Conservation (phyloP, 2,888 invertebrate genomes). For the Harpalus rubripes region DNA sequence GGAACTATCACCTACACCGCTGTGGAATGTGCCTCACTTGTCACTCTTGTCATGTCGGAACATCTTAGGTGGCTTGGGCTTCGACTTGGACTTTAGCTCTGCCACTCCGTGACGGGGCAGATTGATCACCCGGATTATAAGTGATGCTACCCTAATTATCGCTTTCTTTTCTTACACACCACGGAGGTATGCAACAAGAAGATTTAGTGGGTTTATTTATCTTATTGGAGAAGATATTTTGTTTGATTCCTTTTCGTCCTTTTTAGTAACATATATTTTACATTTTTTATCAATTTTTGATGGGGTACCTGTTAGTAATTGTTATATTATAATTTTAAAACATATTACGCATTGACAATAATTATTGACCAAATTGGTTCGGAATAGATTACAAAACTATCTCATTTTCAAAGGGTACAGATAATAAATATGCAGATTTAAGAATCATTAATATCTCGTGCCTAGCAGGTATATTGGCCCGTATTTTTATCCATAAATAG, state of each 20-base stretch:
- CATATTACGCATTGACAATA: too few species aligned
- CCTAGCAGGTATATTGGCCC: too few species aligned
- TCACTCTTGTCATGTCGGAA: conserved; percentile 31
- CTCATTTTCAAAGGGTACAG: too few species aligned
- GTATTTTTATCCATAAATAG: too few species aligned
- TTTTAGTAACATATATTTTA: neutral
- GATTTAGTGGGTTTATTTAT: neutral
- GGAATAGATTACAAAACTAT: too few species aligned
- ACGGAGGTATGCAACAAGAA: neutral
- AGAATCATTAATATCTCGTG: too few species aligned
- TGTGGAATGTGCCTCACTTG: conserved; percentile 39
- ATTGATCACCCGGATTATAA: conserved; percentile 23
- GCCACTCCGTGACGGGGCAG: conserved; percentile 11
- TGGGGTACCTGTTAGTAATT: too few species aligned
- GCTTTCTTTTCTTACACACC: conserved; percentile 29
- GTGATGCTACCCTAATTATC: conserved; percentile 37
- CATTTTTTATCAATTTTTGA: too few species aligned
- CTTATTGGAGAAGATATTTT: neutral
- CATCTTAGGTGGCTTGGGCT: conserved; percentile 44
- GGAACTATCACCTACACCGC: conserved; percentile 46
- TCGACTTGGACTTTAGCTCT: neutral
- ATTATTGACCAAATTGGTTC: too few species aligned
- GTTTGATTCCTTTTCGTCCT: neutral
- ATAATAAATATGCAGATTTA: too few species aligned
- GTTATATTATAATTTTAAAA: too few species aligned